A percentile compares a stretch with the other conserved stretches of the same genome.
These are phyloP conservation scores for Luehdorfia chinensis DNA, from an alignment of 1,140 invertebrate species.

Conservation along the genomic window DNA sequence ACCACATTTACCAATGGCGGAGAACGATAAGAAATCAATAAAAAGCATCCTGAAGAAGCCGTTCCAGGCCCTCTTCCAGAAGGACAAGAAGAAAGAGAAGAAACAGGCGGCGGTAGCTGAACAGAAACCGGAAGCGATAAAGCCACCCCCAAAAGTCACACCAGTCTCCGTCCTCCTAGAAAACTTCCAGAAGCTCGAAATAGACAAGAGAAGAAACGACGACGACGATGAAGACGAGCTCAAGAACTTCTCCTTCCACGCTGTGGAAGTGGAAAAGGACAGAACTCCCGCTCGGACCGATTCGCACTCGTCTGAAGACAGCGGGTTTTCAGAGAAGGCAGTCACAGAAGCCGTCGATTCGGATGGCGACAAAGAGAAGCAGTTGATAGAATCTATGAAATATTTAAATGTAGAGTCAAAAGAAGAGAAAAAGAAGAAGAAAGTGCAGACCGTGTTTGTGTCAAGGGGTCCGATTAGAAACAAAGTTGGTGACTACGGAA, in stretches of 20 bases:
- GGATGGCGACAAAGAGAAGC: constrained; percentile 21
- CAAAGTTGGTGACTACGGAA: constrained; percentile 17
- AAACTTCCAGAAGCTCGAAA: constrained; percentile 32
- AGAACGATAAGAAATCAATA: constrained; percentile 39
- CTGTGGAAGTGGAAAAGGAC: constrained; percentile 32
- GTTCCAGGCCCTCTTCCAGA: constrained; percentile 37
- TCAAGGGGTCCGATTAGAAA: constrained; percentile 26
- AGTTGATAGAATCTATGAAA: constrained; percentile 24
- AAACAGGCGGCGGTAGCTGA: constrained; percentile 1
- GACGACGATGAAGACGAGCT: constrained; percentile 43
- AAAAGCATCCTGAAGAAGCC: constrained; percentile 38
- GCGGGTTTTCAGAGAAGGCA: constrained; percentile 41
- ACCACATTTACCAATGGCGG: constrained; percentile 39
- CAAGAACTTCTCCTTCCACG: constrained; percentile 37
- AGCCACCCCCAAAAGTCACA: constrained; percentile 13
- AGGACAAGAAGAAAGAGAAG: constrained; percentile 38
- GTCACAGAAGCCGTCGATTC: constrained; percentile 15
- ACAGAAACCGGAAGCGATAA: constrained; percentile 3
- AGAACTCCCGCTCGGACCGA: constrained; percentile 31
- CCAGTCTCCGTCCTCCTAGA: constrained; percentile 28
- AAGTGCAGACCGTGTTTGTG: constrained; percentile 30
- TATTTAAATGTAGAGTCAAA: constrained; percentile 26
- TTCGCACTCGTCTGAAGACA: constrained; percentile 56
- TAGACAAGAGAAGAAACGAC: constrained; percentile 18
- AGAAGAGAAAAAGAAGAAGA: constrained; percentile 34